Evolutionary conservation across 2,888 invertebrate genomes (phyloP).

Genomic region (Eretmocerus hayati): DNA sequence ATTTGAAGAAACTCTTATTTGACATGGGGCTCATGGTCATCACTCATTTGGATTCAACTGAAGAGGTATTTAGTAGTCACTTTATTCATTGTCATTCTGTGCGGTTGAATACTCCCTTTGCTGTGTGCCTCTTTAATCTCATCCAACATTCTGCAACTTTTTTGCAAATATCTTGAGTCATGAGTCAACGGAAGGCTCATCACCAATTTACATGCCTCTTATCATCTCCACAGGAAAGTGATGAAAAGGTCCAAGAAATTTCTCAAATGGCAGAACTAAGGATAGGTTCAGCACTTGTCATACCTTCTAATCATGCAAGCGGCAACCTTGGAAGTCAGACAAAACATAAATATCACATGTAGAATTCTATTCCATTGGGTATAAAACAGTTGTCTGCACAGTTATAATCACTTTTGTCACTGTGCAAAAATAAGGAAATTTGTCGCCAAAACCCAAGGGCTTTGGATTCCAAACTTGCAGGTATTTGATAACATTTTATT

Average conservation of each 20-base stretch:
- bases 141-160: too few species aligned
- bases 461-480: conserved; percentile 56
- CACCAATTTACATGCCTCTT: too few species aligned
- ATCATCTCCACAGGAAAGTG: conserved; percentile 33
- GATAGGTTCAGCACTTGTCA: conserved; percentile 40
- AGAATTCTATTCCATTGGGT: conserved; percentile 25
- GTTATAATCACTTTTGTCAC: conserved; percentile 46
- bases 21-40: conserved; percentile 41
- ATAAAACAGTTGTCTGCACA: conserved; percentile 28
- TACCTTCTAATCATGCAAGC: conserved; percentile 40
- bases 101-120: too few species aligned
- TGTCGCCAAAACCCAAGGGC: conserved; percentile 53
- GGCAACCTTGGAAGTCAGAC: conserved; percentile 21
- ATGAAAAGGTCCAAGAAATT: conserved; percentile 29
- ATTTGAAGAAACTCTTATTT: conserved; percentile 33
- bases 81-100: too few species aligned
- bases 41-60: conserved; percentile 28
- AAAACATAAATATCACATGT: conserved; percentile 34
- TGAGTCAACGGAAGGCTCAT: too few species aligned
- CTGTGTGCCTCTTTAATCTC: not conserved
- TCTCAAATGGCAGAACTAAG: conserved; percentile 29
- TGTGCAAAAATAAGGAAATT: conserved; percentile 43
- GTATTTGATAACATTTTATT: conserved; percentile 19
- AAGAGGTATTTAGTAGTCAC: conserved; percentile 27
- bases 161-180: too few species aligned